Evolutionary conservation across 1,140 invertebrate genomes (phyloP).

Genomic region (Meteorus sp.): DNA sequence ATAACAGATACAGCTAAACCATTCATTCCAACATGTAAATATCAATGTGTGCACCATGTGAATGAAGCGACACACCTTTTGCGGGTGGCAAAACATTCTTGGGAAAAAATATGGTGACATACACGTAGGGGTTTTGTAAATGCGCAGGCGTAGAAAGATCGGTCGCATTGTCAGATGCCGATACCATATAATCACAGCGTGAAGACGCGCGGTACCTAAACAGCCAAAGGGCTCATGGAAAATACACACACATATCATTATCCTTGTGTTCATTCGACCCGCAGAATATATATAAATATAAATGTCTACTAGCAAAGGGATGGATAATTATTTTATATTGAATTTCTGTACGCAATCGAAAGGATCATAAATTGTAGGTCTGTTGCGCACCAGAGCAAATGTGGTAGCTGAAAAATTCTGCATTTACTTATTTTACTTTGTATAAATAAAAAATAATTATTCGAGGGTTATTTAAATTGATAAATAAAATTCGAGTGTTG

Average conservation of each 20-base stretch:
- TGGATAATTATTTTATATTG: constrained; percentile 42
- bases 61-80: constrained; percentile 47
- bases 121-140: constrained; percentile 1
- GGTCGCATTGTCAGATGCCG: constrained; percentile 46
- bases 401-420: no score
- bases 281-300: constrained; percentile 28
- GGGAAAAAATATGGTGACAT: background rate
- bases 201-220: no score
- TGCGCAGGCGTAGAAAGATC: background rate
- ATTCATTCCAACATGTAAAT: constrained; percentile 36
- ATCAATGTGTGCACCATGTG: no score
- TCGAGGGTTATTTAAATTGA: no score
- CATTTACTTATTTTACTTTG: no score
- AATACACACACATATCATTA: constrained; percentile 56
- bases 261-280: constrained; percentile 9
- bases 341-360: constrained; percentile 27
- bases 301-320: constrained; percentile 30
- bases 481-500: no score
- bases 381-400: no score
- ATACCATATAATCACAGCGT: constrained; percentile 51
- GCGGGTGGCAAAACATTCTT: constrained; percentile 41
- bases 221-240: constrained; percentile 46
- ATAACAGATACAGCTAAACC: constrained; percentile 50
- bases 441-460: no score
- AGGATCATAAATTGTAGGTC: constrained; percentile 8